Conservation (phyloP, 1,140 invertebrate species). For the Procambarus clarkii region DNA sequence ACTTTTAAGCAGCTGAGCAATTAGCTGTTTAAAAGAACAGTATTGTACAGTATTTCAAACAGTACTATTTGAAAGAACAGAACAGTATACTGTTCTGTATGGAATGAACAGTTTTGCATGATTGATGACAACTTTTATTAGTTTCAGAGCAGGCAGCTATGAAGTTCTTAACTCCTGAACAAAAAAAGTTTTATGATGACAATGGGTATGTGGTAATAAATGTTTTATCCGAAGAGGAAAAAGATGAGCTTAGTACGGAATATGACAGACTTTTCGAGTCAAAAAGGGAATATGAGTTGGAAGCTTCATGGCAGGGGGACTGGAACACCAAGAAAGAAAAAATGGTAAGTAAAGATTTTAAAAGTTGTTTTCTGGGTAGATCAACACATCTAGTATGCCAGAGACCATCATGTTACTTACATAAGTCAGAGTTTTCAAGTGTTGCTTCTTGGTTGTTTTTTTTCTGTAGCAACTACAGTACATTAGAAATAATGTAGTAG, state of each 20-base stretch:
- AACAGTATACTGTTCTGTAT: too few species aligned
- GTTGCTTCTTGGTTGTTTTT: too few species aligned
- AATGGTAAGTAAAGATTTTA: slow-evolving; percentile 29
- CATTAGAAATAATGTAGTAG: too few species aligned
- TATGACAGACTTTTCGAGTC: slow-evolving; percentile 77
- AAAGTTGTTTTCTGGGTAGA: not conserved
- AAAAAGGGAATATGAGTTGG: slow-evolving; percentile 73
- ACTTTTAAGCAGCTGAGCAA: too few species aligned
- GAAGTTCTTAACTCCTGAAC: slow-evolving; percentile 75
- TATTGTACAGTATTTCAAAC: too few species aligned
- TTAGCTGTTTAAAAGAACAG: too few species aligned
- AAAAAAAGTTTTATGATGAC: slow-evolving; percentile 77
- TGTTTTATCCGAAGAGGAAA: slow-evolving; percentile 76
- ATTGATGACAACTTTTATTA: not conserved
- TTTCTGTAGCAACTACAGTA: too few species aligned
- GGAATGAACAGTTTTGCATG: too few species aligned
- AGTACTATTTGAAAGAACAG: too few species aligned
- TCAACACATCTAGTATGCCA: too few species aligned
- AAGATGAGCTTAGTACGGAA: slow-evolving; percentile 76
- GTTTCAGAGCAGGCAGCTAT: slow-evolving; percentile 4
- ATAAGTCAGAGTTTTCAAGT: too few species aligned
- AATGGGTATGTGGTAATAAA: slow-evolving; percentile 79
- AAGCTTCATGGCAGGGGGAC: slow-evolving; percentile 77
- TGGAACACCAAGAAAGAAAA: slow-evolving; percentile 54
- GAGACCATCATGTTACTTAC: too few species aligned